phyloP scores from a whole-genome alignment of 1,140 invertebrate species.

The Pygmarrhopalites habei region DNA sequence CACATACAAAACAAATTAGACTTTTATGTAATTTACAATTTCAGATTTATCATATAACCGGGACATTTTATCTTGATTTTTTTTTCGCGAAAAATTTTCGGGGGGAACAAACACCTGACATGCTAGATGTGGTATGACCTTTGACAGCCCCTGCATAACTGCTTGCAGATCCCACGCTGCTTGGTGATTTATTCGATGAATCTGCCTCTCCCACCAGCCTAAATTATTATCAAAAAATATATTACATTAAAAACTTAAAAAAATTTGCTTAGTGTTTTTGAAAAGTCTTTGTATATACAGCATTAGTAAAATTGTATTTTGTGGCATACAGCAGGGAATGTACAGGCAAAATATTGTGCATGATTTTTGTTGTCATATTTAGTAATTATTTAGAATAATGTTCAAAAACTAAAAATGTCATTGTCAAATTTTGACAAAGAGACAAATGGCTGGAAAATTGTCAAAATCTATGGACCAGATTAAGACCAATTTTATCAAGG shows the following conservation, averaged over 20 bases:
- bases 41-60: not conserved
- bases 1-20: slow-evolving; percentile 4
- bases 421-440: too few relatives aligned
- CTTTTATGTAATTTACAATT: not conserved
- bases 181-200: slow-evolving; percentile 29
- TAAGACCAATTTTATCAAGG: slow-evolving; percentile 11
- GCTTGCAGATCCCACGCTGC: slow-evolving; percentile 30
- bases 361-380: not conserved
- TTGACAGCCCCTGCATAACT: slow-evolving; percentile 69
- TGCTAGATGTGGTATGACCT: slow-evolving; percentile 57
- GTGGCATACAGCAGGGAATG: not conserved
- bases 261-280: not conserved
- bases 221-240: slow-evolving; percentile 1
- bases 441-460: too few relatives aligned
- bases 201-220: slow-evolving; percentile 32
- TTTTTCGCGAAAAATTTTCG: slow-evolving; percentile 12
- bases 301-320: not conserved
- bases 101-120: slow-evolving; percentile 62
- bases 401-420: not conserved
- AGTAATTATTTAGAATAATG: too few relatives aligned
- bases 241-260: not conserved
- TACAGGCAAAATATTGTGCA: not conserved
- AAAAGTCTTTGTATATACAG: not conserved
- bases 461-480: slow-evolving; percentile 22
- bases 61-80: not conserved